Evolutionary conservation across 2,797 vertebrate species (phyloP).

Genomic region (Erethizon dorsatum): DNA sequence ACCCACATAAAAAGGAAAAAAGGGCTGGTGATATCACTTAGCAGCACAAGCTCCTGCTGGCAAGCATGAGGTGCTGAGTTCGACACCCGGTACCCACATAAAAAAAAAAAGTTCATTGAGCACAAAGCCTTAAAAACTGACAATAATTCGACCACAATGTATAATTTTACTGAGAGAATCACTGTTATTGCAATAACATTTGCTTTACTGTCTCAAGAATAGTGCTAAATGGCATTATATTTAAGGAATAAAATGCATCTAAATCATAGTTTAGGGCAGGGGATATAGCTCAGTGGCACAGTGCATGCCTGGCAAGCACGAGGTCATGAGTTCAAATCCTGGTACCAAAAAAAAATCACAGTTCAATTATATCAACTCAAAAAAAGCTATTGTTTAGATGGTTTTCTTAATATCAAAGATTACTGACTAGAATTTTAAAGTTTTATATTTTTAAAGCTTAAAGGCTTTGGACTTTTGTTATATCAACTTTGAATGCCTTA

Average conservation of each 20-base stretch:
- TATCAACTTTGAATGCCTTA: neutral
- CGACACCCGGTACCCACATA: too few relatives aligned
- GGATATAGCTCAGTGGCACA: too few relatives aligned
- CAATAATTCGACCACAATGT: neutral
- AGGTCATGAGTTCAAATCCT: too few relatives aligned
- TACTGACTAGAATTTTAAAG: slow-evolving; percentile 14
- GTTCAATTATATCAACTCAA: slow-evolving; percentile 23
- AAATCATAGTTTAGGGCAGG: too few relatives aligned
- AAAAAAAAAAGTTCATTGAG: neutral
- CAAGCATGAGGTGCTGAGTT: too few relatives aligned
- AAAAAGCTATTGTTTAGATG: slow-evolving; percentile 7
- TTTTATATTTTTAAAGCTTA: slow-evolving; percentile 13
- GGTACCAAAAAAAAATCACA: neutral
- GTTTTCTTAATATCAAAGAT: slow-evolving; percentile 41
- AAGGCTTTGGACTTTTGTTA: slow-evolving; percentile 24
- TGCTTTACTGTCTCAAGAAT: slow-evolving; percentile 44
- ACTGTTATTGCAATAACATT: neutral
- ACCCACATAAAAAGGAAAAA: too few relatives aligned
- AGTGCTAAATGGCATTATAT: slow-evolving; percentile 38
- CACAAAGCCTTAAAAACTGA: neutral
- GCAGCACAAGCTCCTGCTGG: too few relatives aligned
- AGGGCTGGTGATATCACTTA: too few relatives aligned
- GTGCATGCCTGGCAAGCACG: too few relatives aligned
- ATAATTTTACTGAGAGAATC: slow-evolving; percentile 28
- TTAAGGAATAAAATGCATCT: slow-evolving; percentile 69